Evolutionary conservation across 2,888 invertebrate genomes (phyloP).

Genomic region (Zhuqinia jingwanae): DNA sequence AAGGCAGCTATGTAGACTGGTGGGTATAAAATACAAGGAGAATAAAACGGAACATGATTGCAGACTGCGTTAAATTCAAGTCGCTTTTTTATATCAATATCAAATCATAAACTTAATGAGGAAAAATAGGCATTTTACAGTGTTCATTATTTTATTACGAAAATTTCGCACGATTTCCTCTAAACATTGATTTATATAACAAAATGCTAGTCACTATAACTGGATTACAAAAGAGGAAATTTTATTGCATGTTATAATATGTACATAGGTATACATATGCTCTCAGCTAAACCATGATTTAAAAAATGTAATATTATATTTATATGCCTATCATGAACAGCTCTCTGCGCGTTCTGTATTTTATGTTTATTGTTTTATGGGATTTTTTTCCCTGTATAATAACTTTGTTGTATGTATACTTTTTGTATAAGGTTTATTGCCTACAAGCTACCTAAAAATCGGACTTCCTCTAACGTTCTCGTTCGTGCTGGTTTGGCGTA

Average conservation of each 20-base stretch:
- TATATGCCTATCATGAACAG: too few relatives aligned
- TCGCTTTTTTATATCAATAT: not conserved
- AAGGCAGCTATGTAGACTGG: conserved; percentile 74
- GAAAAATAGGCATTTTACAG: not conserved
- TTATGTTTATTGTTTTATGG: not conserved
- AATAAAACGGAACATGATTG: not conserved
- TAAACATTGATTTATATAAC: conserved; percentile 28
- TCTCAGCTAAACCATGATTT: too few relatives aligned
- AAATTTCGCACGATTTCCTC: conserved; percentile 46
- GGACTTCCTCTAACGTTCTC: conserved; percentile 83
- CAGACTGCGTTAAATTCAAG: not conserved
- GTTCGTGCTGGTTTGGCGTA: conserved; percentile 86
- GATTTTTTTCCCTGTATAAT: not conserved
- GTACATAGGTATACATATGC: too few relatives aligned
- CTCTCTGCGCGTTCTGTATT: too few relatives aligned
- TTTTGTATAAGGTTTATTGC: conserved; percentile 87
- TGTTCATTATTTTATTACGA: not conserved
- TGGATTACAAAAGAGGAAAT: not conserved
- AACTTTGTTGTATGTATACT: not conserved
- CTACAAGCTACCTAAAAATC: conserved; percentile 89
- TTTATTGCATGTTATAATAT: not conserved
- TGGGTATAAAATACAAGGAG: conserved; percentile 44
- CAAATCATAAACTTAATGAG: not conserved
- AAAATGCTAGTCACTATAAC: not conserved
- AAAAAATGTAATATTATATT: not conserved